Percentiles rank a stretch among this genome's conserved stretches.
phyloP scores from a whole-genome alignment of 1,140 invertebrate genomes.

The Orchesella cincta region DNA sequence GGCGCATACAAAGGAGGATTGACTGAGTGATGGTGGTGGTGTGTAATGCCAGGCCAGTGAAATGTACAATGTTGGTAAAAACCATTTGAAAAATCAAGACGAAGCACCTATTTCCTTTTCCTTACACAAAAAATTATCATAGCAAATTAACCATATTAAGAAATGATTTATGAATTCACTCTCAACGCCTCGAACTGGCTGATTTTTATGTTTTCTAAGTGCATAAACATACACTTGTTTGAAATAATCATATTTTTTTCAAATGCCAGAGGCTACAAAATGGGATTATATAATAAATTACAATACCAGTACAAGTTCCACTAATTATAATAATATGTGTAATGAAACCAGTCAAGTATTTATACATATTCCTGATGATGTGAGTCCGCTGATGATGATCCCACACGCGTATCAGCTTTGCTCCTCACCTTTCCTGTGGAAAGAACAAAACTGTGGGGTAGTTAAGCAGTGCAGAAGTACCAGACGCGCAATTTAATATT shows the following conservation, averaged over 20 bases:
- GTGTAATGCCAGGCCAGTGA: background rate
- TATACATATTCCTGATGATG: background rate
- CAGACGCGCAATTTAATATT: background rate
- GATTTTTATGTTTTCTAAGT: background rate
- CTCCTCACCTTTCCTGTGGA: background rate
- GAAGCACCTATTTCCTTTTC: constrained; percentile 18
- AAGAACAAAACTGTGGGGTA: background rate
- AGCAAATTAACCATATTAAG: constrained; percentile 6
- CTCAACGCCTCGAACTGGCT: background rate
- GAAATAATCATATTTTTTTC: background rate
- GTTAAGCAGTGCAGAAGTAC: background rate
- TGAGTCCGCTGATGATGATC: background rate
- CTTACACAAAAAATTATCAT: background rate
- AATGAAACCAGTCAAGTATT: background rate
- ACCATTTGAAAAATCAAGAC: background rate
- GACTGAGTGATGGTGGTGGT: too few species aligned
- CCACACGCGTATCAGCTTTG: background rate
- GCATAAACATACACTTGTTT: background rate
- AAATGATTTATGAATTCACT: background rate
- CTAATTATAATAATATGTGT: constrained; percentile 6
- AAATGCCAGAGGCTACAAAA: background rate
- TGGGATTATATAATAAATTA: background rate
- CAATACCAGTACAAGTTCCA: background rate
- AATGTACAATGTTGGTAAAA: background rate
- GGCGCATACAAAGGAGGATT: too few species aligned